Evolutionary conservation across 2,113 vertebrate genomes (phyloP).

Genomic region (Microcebus tavaratra): DNA sequence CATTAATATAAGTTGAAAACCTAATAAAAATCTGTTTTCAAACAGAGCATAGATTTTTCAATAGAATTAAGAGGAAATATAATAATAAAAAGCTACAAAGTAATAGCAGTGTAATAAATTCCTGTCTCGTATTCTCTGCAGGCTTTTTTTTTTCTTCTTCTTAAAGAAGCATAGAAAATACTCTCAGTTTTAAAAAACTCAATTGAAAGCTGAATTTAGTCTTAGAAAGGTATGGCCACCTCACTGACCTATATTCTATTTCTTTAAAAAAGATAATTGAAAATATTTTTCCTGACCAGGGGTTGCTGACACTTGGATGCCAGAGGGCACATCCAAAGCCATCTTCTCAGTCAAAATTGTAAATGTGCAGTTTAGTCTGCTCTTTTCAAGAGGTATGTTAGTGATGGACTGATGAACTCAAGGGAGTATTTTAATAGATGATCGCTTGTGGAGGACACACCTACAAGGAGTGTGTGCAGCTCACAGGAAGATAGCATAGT

Average conservation of each 20-base stretch:
- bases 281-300: neutral
- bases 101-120: constrained; percentile 68
- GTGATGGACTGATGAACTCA: neutral
- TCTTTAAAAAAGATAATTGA: constrained; percentile 43
- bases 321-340: neutral
- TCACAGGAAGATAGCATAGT: neutral
- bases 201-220: constrained; percentile 40
- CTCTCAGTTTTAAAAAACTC: neutral
- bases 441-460: neutral
- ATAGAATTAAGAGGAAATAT: constrained; percentile 60
- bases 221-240: neutral
- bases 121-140: constrained; percentile 34
- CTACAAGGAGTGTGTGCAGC: neutral
- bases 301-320: neutral
- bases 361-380: neutral
- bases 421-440: neutral
- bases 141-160: neutral
- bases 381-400: neutral
- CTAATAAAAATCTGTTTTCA: constrained; percentile 56
- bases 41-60: constrained; percentile 60
- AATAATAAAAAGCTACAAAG: constrained; percentile 37
- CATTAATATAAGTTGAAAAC: constrained; percentile 38
- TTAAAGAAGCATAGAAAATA: neutral
- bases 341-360: neutral
- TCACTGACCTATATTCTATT: constrained; percentile 43